Percentiles rank a stretch among this genome's conserved stretches.
phyloP scores from a whole-genome alignment of 2,113 vertebrate species.

The Perca schrenkii region DNA sequence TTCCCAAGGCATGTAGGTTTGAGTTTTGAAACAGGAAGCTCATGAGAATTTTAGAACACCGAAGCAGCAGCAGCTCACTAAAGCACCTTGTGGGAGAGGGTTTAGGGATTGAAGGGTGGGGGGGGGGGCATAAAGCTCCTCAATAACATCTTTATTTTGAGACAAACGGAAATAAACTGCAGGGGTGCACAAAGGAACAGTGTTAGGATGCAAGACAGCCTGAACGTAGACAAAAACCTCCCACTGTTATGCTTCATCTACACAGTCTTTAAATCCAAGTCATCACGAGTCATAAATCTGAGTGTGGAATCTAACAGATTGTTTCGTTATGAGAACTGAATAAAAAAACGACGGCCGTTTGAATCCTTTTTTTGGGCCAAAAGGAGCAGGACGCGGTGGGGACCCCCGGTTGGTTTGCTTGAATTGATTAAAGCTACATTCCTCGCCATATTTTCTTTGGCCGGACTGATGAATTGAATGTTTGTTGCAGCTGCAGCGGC shows the following conservation, averaged over 20 bases:
- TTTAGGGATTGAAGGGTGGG: conserved; percentile 4
- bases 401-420: conserved; percentile 60
- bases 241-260: conserved; percentile 13
- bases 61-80: conserved; percentile 42
- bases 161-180: conserved; percentile 70
- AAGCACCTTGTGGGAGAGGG: conserved; percentile 70
- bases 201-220: conserved; percentile 27
- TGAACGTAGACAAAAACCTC: conserved; percentile 14
- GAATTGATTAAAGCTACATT: conserved; percentile 81
- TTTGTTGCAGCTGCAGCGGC: conserved; percentile 80
- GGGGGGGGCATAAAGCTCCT: conserved; percentile 22
- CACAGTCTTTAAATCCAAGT: conserved; percentile 3
- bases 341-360: conserved; percentile 30
- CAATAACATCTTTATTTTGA: conserved; percentile 69
- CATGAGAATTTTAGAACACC: conserved; percentile 54
- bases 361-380: conserved; percentile 56
- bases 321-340: conserved; percentile 33
- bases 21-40: conserved; percentile 59
- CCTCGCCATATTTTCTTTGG: conserved; percentile 76
- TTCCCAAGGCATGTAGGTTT: not conserved
- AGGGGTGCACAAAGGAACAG: conserved; percentile 44
- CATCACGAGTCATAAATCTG: conserved; percentile 38
- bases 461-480: conserved; percentile 76
- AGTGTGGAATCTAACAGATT: conserved; percentile 31
- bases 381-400: conserved; percentile 54